phyloP scores from a whole-genome alignment of 2,797 vertebrate genomes.

The Dendrocincla tyrannina region DNA sequence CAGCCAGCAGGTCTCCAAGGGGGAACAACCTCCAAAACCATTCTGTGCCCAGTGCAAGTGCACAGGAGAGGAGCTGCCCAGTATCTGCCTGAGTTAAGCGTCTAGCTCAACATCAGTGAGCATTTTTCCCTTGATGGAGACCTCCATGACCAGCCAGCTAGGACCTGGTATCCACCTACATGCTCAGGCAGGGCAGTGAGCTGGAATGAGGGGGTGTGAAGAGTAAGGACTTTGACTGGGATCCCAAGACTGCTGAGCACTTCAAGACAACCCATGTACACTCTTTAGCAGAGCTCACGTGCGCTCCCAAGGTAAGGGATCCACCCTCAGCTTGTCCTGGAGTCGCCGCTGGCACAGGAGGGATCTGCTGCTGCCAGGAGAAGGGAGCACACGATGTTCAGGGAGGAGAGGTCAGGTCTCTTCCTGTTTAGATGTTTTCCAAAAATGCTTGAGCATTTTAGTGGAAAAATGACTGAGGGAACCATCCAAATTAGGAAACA shows the following conservation, averaged over 20 bases:
- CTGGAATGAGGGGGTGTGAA: not conserved
- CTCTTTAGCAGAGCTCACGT: not conserved
- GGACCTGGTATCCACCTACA: not conserved
- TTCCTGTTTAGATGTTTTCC: slow-evolving; percentile 62
- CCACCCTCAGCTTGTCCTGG: not conserved
- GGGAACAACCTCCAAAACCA: not conserved
- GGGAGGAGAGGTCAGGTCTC: slow-evolving; percentile 52
- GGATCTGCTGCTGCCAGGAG: slow-evolving; percentile 9
- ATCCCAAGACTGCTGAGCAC: not conserved
- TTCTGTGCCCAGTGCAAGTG: not conserved
- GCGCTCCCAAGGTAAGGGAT: not conserved
- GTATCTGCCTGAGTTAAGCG: not conserved
- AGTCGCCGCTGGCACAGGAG: not conserved
- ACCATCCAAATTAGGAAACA: not conserved
- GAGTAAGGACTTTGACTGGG: not conserved
- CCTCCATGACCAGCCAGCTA: accelerated
- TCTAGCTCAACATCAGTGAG: not conserved
- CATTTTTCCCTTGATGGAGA: not conserved
- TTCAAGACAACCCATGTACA: not conserved
- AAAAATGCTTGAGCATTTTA: slow-evolving; percentile 32
- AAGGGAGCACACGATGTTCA: slow-evolving; percentile 47
- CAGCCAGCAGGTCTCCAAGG: not conserved
- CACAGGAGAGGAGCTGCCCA: not conserved
- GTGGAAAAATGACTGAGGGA: slow-evolving; percentile 42
- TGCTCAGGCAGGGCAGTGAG: not conserved